Conservation (phyloP, 2,797 vertebrate genomes). For the Dromococcyx pavoninus region DNA sequence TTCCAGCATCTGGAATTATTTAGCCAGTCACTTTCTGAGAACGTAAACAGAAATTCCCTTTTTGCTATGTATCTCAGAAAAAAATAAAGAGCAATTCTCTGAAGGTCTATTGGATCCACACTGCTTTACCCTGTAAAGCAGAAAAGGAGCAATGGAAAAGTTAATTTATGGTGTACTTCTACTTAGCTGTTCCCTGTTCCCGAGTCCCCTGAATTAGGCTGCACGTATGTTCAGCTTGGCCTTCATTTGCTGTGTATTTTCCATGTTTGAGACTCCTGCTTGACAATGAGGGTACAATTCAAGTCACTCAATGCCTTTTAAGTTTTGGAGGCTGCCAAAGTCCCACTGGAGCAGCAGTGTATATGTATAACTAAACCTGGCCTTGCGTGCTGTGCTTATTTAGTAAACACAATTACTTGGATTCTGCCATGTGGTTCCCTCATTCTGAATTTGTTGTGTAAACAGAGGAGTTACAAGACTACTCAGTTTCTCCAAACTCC, state of each 20-base stretch:
- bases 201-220: background rate
- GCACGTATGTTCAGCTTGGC: background rate
- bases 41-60: constrained; percentile 56
- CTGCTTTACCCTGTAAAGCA: background rate
- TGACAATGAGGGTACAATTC: background rate
- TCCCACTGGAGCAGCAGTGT: background rate
- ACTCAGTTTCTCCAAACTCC: constrained; percentile 14
- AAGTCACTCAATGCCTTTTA: background rate
- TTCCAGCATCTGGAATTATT: constrained; percentile 70
- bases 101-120: constrained; percentile 25
- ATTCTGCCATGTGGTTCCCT: constrained; percentile 35
- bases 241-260: background rate
- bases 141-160: constrained; percentile 7
- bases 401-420: constrained; percentile 61
- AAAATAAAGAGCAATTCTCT: constrained; percentile 46
- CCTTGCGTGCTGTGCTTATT: constrained; percentile 27
- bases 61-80: constrained; percentile 53
- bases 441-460: constrained; percentile 47
- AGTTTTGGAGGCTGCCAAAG: constrained; percentile 37
- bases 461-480: constrained; percentile 27
- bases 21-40: constrained; percentile 54
- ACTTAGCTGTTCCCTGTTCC: background rate
- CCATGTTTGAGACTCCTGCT: background rate
- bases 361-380: constrained; percentile 45
- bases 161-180: background rate